Conservation (phyloP, 2,888 invertebrate species). For the Magallana nippona region DNA sequence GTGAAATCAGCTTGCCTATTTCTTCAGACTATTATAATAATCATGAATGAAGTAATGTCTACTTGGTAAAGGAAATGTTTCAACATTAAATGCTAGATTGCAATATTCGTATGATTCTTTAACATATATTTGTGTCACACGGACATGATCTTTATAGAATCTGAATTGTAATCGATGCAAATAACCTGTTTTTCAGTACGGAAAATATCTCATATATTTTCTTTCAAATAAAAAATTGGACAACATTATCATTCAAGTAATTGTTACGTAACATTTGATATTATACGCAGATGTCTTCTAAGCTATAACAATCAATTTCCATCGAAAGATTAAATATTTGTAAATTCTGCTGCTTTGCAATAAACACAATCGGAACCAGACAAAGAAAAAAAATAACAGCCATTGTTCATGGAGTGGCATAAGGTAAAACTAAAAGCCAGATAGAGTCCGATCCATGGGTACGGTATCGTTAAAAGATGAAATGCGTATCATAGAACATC, state of each 20-base stretch:
- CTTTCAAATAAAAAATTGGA: background rate
- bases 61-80: no score
- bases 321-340: slow-evolving; percentile 13
- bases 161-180: no score
- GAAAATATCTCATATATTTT: background rate
- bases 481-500: no score
- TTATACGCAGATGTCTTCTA: background rate
- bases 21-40: no score
- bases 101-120: no score
- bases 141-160: no score
- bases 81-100: no score
- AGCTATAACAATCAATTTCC: background rate
- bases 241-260: background rate
- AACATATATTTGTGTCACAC: no score
- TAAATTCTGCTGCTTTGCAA: background rate
- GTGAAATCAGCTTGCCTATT: no score
- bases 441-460: background rate
- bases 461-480: background rate
- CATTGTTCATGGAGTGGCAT: background rate
- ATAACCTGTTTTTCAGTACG: no score
- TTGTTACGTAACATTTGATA: slow-evolving; percentile 6
- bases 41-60: no score
- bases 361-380: slow-evolving; percentile 6
- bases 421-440: background rate
- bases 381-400: background rate